phyloP scores from a whole-genome alignment of 2,888 invertebrate species.

The Dorcus parallelipipedus region DNA sequence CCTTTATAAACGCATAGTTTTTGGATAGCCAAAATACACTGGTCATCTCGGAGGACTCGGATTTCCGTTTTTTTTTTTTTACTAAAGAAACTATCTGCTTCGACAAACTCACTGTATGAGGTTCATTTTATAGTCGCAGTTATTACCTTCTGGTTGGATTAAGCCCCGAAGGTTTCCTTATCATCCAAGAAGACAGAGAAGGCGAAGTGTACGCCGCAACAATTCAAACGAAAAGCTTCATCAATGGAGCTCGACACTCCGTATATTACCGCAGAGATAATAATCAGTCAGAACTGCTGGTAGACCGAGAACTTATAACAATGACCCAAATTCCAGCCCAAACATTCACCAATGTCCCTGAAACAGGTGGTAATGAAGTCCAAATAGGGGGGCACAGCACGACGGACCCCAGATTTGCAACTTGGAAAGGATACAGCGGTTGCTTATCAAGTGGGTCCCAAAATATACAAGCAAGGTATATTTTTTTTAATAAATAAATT shows the following conservation, averaged over 20 bases:
- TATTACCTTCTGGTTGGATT: conserved; percentile 81
- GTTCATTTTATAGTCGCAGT: conserved; percentile 59
- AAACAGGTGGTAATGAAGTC: conserved; percentile 74
- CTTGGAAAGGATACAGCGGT: conserved; percentile 84
- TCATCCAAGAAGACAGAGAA: conserved; percentile 83
- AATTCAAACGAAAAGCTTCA: conserved; percentile 73
- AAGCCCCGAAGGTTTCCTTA: conserved; percentile 77
- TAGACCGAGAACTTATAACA: conserved; percentile 73
- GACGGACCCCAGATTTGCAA: conserved; percentile 75
- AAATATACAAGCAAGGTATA: not conserved
- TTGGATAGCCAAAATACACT: too few relatives aligned
- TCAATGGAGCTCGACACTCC: conserved; percentile 78
- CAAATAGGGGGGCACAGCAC: conserved; percentile 86
- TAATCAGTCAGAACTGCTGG: conserved; percentile 67
- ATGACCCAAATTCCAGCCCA: conserved; percentile 67
- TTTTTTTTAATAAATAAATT: conserved; percentile 12
- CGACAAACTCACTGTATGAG: too few relatives aligned
- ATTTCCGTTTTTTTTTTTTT: too few relatives aligned
- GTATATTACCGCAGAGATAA: conserved; percentile 68
- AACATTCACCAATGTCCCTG: conserved; percentile 64
- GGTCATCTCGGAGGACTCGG: too few relatives aligned
- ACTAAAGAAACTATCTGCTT: too few relatives aligned
- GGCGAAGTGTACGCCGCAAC: conserved; percentile 70
- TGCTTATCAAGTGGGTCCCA: conserved; percentile 78
- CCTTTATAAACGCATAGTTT: too few relatives aligned